phyloP scores from a whole-genome alignment of 1,140 invertebrate species.

The Lepidurus apus region DNA sequence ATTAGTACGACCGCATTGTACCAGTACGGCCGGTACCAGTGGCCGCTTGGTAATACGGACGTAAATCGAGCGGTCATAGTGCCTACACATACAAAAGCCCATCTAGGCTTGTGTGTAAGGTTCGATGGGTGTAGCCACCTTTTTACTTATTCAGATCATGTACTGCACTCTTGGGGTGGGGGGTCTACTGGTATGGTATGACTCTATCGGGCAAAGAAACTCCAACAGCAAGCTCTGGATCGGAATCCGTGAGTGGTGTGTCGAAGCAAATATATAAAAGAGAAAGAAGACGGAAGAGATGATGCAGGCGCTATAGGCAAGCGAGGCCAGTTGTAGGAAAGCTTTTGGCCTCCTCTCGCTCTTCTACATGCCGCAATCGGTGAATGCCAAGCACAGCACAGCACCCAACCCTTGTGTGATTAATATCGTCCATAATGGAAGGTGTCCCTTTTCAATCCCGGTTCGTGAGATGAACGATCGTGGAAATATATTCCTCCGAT shows the following conservation, averaged over 20 bases:
- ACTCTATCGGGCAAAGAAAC: too few species aligned
- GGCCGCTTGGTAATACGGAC: background rate
- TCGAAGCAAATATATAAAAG: background rate
- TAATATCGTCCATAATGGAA: constrained; percentile 6
- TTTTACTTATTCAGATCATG: too few species aligned
- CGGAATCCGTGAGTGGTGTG: background rate
- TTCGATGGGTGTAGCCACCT: too few species aligned
- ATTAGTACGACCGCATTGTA: background rate
- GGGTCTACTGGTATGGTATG: too few species aligned
- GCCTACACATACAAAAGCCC: too few species aligned
- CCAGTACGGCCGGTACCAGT: background rate
- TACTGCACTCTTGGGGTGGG: too few species aligned
- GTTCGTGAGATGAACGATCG: background rate
- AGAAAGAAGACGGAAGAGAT: background rate
- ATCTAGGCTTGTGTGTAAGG: too few species aligned
- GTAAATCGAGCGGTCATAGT: too few species aligned
- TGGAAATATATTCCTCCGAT: background rate
- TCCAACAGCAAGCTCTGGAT: background rate
- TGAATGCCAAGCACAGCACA: background rate
- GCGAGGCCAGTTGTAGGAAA: background rate
- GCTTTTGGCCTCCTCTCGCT: background rate
- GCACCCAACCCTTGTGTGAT: background rate
- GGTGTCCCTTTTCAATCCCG: constrained; percentile 18
- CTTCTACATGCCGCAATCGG: background rate
- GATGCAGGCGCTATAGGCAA: background rate